Percentiles rank a stretch among this genome's conserved stretches.
Conservation (phyloP, 1,140 invertebrate genomes). For the Drosophila ananassae region DNA sequence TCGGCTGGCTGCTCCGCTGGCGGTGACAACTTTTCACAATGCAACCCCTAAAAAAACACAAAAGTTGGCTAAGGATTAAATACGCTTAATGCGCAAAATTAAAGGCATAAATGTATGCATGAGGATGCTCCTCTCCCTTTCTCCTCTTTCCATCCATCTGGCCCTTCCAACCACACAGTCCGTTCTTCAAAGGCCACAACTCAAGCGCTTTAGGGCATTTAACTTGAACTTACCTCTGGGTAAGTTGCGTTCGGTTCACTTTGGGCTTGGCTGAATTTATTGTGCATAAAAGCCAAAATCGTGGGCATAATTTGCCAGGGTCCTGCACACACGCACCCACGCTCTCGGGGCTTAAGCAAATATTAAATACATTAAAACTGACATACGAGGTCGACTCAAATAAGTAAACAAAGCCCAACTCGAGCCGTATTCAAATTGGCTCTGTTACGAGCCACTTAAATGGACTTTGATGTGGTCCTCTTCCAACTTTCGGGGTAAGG, state of each 20-base stretch:
- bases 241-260: constrained; percentile 11
- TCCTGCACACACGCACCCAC: constrained; percentile 16
- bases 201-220: constrained; percentile 70
- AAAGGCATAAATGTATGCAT: constrained; percentile 70
- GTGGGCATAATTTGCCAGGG: constrained; percentile 63
- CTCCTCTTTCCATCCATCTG: neutral
- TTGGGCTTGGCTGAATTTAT: constrained; percentile 62
- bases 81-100: constrained; percentile 81
- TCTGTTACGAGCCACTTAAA: constrained; percentile 46
- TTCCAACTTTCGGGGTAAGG: constrained; percentile 5
- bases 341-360: constrained; percentile 60
- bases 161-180: constrained; percentile 15
- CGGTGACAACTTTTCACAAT: constrained; percentile 64
- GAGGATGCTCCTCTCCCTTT: constrained; percentile 24
- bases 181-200: constrained; percentile 68
- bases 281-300: constrained; percentile 72
- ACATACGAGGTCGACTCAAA: constrained; percentile 60
- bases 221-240: constrained; percentile 54
- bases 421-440: constrained; percentile 64
- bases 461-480: constrained; percentile 66
- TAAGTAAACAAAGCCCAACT: constrained; percentile 52
- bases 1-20: constrained; percentile 17
- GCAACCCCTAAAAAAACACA: constrained; percentile 43
- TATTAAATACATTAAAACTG: constrained; percentile 80
- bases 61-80: constrained; percentile 69